Evolutionary conservation across 2,113 vertebrate genomes (phyloP), one percentile per base, ranked within the genome.

Genomic region (Vanacampus margaritifer): DNA sequence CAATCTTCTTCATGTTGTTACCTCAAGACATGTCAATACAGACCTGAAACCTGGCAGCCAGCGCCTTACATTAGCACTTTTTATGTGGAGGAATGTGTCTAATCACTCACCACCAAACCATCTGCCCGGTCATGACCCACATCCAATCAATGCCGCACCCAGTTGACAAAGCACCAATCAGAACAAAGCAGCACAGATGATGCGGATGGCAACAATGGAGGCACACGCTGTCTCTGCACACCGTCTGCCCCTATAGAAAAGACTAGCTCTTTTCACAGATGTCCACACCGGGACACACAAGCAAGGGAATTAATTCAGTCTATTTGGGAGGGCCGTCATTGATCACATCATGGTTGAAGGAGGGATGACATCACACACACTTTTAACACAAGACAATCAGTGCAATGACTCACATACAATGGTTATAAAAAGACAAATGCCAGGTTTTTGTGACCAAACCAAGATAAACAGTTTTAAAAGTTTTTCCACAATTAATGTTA

Each of bases 41-140:
- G 1, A 59, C 36, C 14, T 39, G 17, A 19, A 41, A 24, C 36
- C 32, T 39, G 4, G n/a, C 5, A 36, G 32, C 39, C 2, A n/a
- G 28, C 11, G 24, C 26, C 28, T 48, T 64, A 26, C 26, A 26
- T 32, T 45, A 53, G 28, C 57, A 59, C 19, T 59, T 32, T 14
- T 24, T 74, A 46, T 82, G 73, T 84, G 35, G 56, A 79, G 79
- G 75, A 84, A 83, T 84, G 19, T 45, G 16, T 66, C 70, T 69
- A 35, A 69, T 69, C 48, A n/a, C 60, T 74, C 61, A 48, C 65
- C 84, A 79, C 71, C 80, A 77, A 79, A 72, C 88, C 90, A 91
- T 91, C 90, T 91, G 90, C 89, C 65, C 62, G 84, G 89, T 89
- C 87, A 58, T 57, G 88, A 86, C 89, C 88, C 77, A 61, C 67